Conservation (phyloP, 2,113 vertebrate species). For the Epinephelus moara region DNA sequence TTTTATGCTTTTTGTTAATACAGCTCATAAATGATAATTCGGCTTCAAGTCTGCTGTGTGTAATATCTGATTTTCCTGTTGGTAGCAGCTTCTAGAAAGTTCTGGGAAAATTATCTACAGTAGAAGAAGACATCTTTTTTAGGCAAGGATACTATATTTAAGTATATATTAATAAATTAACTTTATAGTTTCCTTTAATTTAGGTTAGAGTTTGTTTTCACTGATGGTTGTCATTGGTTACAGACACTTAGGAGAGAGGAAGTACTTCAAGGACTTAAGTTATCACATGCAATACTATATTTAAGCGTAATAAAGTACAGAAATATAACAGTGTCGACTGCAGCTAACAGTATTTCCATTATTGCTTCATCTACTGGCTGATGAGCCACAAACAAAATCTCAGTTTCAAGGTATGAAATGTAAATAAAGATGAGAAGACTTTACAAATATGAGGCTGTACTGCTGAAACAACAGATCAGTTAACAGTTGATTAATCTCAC, state of each 20-base stretch:
- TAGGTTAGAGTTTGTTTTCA: not conserved
- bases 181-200: no score
- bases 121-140: no score
- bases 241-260: not conserved
- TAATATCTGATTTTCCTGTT: slow-evolving; percentile 2
- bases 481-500: no score
- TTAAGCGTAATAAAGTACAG: not conserved
- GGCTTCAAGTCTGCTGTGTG: not conserved
- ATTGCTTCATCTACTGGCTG: not conserved
- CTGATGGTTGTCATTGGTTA: not conserved
- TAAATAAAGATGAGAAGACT: no score
- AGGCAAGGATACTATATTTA: no score
- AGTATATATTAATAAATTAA: no score
- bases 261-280: not conserved
- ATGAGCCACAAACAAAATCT: not conserved
- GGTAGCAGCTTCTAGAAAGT: not conserved
- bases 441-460: not conserved
- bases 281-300: not conserved
- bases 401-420: not conserved
- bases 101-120: not conserved
- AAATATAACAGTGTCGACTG: not conserved
- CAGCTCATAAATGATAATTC: not conserved
- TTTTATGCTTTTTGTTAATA: not conserved
- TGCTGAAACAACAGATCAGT: not conserved
- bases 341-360: no score